These are phyloP conservation scores for Cryptoblepharus egeriae DNA, from an alignment of 2,797 vertebrate species.

Conservation along the genomic window DNA sequence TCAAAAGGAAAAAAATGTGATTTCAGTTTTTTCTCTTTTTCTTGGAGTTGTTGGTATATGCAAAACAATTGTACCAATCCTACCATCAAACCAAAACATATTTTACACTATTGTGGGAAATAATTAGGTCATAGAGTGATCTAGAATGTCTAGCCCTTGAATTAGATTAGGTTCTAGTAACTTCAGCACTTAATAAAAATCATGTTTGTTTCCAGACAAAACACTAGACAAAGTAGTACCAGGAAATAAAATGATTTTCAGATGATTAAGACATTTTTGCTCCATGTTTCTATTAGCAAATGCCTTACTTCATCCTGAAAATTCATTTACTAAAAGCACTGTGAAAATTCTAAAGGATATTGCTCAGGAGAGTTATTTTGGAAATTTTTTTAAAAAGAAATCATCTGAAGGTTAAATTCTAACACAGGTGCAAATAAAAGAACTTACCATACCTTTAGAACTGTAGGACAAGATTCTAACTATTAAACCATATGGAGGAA, in stretches of 20 bases:
- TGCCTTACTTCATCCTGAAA: background rate
- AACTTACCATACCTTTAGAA: background rate
- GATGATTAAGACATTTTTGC: background rate
- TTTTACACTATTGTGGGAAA: constrained; percentile 47
- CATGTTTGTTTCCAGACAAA: constrained; percentile 44
- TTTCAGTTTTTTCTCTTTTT: background rate
- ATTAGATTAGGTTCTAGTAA: constrained; percentile 56
- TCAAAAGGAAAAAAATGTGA: background rate
- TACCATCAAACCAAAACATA: constrained; percentile 50
- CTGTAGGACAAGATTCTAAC: background rate
- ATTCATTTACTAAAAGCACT: background rate
- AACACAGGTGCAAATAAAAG: no score
- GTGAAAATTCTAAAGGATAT: background rate
- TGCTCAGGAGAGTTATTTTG: background rate
- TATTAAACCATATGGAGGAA: background rate
- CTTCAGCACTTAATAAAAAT: constrained; percentile 55
- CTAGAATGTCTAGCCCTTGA: constrained; percentile 55
- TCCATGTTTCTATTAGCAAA: background rate
- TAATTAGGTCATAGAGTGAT: constrained; percentile 66
- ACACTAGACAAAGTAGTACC: constrained; percentile 38
- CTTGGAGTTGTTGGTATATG: constrained; percentile 41
- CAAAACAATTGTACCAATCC: constrained; percentile 56
- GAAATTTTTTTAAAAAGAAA: background rate
- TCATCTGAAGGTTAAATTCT: background rate
- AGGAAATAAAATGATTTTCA: constrained; percentile 8